Evolutionary conservation across 2,113 vertebrate genomes (phyloP).

Genomic region (mouse (Mus musculus)): DNA sequence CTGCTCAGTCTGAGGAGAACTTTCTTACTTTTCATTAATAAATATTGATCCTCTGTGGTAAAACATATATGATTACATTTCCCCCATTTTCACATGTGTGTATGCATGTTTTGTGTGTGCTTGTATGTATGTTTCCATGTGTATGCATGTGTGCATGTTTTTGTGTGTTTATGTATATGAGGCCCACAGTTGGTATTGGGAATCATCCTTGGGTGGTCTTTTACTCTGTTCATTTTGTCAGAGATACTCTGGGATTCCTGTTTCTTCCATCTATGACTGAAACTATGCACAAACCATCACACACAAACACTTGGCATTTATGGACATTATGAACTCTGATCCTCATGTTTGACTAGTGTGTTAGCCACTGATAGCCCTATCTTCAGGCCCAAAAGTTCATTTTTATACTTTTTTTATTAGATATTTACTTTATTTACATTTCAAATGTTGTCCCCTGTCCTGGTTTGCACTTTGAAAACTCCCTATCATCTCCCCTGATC

Average conservation of each 20-base stretch:
- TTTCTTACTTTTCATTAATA: neutral
- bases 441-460: no score
- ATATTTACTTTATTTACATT: no score
- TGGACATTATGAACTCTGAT: neutral
- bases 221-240: neutral
- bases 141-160: no score
- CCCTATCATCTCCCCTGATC: no score
- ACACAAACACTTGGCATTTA: no score
- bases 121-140: no score
- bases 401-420: neutral
- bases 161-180: no score
- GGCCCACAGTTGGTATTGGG: no score
- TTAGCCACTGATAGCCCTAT: neutral
- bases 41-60: neutral
- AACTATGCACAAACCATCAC: neutral
- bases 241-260: neutral
- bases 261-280: neutral
- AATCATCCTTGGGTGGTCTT: no score
- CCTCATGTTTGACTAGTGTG: neutral
- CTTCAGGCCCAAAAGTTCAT: neutral
- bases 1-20: neutral
- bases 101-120: neutral
- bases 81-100: no score
- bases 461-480: no score
- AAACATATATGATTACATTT: neutral